Conservation (phyloP, 2,113 vertebrate genomes). For the Prinia subflava region DNA sequence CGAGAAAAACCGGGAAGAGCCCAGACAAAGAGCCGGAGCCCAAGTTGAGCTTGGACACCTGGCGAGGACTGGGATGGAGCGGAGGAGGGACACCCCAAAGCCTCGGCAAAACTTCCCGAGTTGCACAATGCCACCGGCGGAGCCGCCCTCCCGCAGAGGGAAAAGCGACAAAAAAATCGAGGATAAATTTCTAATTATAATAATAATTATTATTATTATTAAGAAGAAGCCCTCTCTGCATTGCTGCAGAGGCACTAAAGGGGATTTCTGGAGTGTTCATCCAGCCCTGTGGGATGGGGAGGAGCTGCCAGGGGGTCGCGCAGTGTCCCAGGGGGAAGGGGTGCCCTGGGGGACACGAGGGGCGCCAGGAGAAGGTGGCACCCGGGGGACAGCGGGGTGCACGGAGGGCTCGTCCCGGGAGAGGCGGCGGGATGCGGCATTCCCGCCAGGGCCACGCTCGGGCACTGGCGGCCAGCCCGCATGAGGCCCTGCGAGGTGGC, state of each 20-base stretch:
- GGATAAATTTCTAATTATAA: not conserved
- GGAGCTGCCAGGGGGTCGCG: accelerated
- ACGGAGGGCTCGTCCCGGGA: not conserved
- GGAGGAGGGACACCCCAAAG: not conserved
- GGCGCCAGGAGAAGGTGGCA: accelerated
- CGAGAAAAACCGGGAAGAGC: conserved; percentile 37
- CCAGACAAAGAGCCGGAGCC: conserved; percentile 51
- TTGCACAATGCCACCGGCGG: not conserved
- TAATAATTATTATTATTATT: not conserved
- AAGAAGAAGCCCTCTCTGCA: not conserved
- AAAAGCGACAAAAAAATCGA: not conserved
- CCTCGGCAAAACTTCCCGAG: not conserved
- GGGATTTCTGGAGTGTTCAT: not conserved
- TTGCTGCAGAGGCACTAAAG: not conserved
- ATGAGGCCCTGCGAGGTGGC: not conserved
- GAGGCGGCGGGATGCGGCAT: not conserved
- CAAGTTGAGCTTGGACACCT: not conserved
- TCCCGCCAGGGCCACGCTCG: not conserved
- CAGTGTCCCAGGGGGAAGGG: not conserved
- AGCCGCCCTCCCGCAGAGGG: not conserved
- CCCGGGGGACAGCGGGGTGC: accelerated
- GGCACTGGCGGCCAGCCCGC: not conserved
- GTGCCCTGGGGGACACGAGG: accelerated
- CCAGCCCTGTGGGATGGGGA: accelerated
- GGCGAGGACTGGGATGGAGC: not conserved